A percentile compares a stretch with the other conserved stretches of the same genome.
These are phyloP conservation scores for Esperia sulphurella DNA, from an alignment of 2,888 invertebrate species.

Conservation along the genomic window DNA sequence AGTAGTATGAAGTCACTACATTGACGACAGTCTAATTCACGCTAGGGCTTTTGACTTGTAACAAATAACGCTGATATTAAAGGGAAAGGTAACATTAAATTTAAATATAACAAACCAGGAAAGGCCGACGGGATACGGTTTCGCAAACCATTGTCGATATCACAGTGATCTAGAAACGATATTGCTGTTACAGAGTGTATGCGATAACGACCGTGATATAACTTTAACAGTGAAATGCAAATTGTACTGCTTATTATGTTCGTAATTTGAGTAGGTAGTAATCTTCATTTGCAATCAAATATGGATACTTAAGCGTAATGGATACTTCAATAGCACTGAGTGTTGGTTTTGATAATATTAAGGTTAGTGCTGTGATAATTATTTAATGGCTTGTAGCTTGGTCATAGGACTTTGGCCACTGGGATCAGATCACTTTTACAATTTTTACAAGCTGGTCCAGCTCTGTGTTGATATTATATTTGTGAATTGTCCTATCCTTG, in stretches of 20 bases:
- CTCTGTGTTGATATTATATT: too few relatives aligned
- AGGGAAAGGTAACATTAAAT: slow-evolving; percentile 20
- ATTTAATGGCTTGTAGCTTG: too few relatives aligned
- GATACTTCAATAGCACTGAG: too few relatives aligned
- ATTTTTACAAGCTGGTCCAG: too few relatives aligned
- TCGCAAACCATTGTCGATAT: slow-evolving; percentile 34
- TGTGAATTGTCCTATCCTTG: too few relatives aligned
- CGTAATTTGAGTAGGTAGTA: slow-evolving; percentile 2
- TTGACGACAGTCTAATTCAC: not conserved
- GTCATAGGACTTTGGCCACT: too few relatives aligned
- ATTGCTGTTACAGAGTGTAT: slow-evolving; percentile 21
- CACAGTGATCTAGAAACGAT: slow-evolving; percentile 20
- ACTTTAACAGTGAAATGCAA: slow-evolving; percentile 13
- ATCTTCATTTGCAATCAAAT: slow-evolving; percentile 6
- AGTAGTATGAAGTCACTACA: too few relatives aligned
- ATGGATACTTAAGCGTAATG: not conserved
- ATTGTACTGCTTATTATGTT: slow-evolving; percentile 3
- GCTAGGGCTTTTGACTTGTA: not conserved
- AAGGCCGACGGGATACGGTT: slow-evolving; percentile 34
- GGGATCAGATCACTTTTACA: too few relatives aligned
- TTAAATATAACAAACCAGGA: slow-evolving; percentile 40
- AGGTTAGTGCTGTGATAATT: too few relatives aligned
- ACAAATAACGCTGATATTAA: not conserved
- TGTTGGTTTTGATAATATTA: too few relatives aligned
- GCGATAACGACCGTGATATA: slow-evolving; percentile 27